phyloP scores from a whole-genome alignment of 2,797 vertebrate genomes.

The Sebastes elongatus region DNA sequence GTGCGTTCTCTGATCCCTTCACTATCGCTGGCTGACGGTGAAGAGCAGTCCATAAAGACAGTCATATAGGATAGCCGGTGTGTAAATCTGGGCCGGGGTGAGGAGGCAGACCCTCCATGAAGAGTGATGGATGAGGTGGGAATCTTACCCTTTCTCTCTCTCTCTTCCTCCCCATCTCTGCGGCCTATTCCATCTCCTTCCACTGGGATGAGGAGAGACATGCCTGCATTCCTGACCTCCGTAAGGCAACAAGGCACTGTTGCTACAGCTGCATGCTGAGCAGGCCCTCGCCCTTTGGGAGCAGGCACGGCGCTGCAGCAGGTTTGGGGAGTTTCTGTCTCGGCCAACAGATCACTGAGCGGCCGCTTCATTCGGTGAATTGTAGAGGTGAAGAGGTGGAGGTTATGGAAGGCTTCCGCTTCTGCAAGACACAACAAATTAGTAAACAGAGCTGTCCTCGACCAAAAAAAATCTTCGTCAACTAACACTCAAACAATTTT shows the following conservation, averaged over 20 bases:
- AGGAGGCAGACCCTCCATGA: slow-evolving; percentile 39
- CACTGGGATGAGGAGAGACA: slow-evolving; percentile 68
- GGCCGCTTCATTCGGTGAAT: slow-evolving; percentile 12
- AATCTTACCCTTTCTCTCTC: slow-evolving; percentile 58
- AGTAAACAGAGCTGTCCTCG: not conserved
- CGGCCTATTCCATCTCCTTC: slow-evolving; percentile 72
- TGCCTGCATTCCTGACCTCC: slow-evolving; percentile 71
- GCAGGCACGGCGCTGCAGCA: slow-evolving; percentile 16
- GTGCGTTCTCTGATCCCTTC: slow-evolving; percentile 63
- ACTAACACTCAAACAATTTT: too few relatives aligned
- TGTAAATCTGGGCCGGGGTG: slow-evolving; percentile 57
- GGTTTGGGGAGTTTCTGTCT: slow-evolving; percentile 37
- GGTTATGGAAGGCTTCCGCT: not conserved
- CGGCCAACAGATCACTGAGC: slow-evolving; percentile 27
- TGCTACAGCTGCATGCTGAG: slow-evolving; percentile 78
- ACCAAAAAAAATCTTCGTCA: too few relatives aligned
- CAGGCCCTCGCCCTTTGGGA: slow-evolving; percentile 49
- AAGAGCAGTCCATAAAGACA: slow-evolving; percentile 66
- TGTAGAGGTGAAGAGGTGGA: slow-evolving; percentile 24
- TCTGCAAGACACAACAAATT: slow-evolving; percentile 9
- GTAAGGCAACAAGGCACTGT: slow-evolving; percentile 69
- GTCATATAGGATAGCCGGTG: slow-evolving; percentile 35
- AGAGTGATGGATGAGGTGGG: slow-evolving; percentile 75
- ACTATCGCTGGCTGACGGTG: slow-evolving; percentile 28
- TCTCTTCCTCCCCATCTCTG: slow-evolving; percentile 59